A percentile compares a stretch with the other conserved stretches of the same genome.
These are phyloP conservation scores for Mungos mungo DNA, from an alignment of 2,113 vertebrate species.

Conservation along the genomic window DNA sequence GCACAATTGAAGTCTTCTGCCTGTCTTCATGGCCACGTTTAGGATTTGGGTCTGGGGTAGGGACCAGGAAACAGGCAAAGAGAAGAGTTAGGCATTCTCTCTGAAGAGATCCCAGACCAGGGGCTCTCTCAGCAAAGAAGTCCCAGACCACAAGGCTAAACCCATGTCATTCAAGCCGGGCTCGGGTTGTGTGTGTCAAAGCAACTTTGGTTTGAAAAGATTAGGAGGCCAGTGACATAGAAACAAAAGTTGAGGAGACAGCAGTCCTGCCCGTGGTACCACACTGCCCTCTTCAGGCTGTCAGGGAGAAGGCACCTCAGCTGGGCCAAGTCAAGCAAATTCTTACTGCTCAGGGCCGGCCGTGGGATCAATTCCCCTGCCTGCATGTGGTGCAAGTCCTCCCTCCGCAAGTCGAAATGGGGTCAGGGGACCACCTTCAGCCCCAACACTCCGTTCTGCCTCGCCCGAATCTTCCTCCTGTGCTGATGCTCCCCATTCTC, in stretches of 20 bases:
- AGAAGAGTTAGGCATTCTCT: background rate
- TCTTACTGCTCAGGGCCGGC: background rate
- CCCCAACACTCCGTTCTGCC: background rate
- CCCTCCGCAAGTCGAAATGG: background rate
- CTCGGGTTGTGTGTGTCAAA: conserved; percentile 12
- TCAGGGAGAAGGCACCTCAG: conserved; percentile 29
- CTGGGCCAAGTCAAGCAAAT: background rate
- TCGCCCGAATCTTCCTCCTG: background rate
- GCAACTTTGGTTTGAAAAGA: conserved; percentile 62
- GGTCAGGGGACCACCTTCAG: background rate
- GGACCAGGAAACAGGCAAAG: background rate
- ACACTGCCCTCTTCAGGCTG: conserved; percentile 83
- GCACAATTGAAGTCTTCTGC: background rate
- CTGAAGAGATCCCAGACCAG: background rate
- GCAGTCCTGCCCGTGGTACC: conserved; percentile 68
- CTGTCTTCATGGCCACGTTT: background rate
- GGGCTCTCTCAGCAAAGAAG: background rate
- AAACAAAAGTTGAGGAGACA: conserved; percentile 32
- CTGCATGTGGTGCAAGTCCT: background rate
- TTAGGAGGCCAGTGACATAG: background rate
- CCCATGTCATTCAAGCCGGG: conserved; percentile 33
- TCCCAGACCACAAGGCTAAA: conserved; percentile 37
- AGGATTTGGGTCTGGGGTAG: background rate
- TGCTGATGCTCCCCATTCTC: background rate
- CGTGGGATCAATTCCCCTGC: background rate